Percentiles rank a stretch among this genome's conserved stretches.
phyloP scores from a whole-genome alignment of 2,797 vertebrate genomes.

The Alca torda region DNA sequence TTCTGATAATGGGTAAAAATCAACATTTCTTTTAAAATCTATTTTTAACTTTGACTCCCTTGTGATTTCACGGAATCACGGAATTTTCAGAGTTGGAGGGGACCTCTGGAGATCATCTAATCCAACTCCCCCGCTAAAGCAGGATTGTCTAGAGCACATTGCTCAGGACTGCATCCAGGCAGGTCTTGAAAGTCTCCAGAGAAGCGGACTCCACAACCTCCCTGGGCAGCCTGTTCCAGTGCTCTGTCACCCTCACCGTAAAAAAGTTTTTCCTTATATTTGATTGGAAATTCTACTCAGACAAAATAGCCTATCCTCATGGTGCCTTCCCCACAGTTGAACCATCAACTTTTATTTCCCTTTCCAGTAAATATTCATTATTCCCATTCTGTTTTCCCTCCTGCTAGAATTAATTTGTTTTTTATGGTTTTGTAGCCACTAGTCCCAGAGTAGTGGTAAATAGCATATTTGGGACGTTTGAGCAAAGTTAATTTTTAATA shows the following conservation, averaged over 20 bases:
- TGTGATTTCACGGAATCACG: fast-evolving
- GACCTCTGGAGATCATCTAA: too few relatives aligned
- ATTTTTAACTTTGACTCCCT: neutral
- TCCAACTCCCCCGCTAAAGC: too few relatives aligned
- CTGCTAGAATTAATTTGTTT: neutral
- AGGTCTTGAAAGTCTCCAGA: too few relatives aligned
- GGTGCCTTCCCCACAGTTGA: neutral
- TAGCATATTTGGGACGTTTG: constrained; percentile 4
- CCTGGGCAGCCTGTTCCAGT: too few relatives aligned
- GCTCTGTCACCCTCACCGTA: too few relatives aligned
- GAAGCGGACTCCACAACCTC: too few relatives aligned
- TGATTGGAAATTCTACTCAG: neutral
- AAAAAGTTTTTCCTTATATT: too few relatives aligned
- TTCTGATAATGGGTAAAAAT: constrained; percentile 94
- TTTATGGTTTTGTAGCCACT: neutral
- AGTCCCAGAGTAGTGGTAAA: neutral
- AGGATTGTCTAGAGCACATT: too few relatives aligned
- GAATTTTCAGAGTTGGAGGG: too few relatives aligned
- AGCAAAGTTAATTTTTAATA: constrained; percentile 6
- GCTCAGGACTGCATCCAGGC: too few relatives aligned
- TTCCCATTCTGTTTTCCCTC: neutral
- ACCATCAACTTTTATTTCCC: neutral
- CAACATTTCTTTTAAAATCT: constrained; percentile 45
- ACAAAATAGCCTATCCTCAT: neutral
- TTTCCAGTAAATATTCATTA: neutral